Conservation (phyloP, 2,113 vertebrate genomes). For the Paradoxurus hermaphroditus region DNA sequence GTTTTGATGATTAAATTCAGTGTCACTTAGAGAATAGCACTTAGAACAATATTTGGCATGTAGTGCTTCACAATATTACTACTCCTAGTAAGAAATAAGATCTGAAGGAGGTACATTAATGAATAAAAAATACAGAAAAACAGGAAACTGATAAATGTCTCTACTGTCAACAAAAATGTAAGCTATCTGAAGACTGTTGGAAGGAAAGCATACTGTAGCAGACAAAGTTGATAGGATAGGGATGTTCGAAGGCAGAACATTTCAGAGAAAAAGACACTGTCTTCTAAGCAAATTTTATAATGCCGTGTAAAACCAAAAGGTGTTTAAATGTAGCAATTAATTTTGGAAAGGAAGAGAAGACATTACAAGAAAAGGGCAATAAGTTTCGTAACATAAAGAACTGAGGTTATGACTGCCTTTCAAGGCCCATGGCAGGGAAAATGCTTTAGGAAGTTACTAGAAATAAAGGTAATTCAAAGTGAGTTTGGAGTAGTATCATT, state of each 20-base stretch:
- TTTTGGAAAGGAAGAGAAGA: background rate
- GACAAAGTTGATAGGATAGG: background rate
- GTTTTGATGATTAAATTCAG: background rate
- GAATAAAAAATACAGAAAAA: background rate
- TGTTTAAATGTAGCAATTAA: background rate
- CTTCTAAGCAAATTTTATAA: constrained; percentile 28
- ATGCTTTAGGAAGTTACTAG: background rate
- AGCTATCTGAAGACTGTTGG: background rate
- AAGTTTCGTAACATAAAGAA: background rate
- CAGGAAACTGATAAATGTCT: background rate
- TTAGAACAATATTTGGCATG: background rate
- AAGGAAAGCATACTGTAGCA: background rate
- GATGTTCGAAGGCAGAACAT: background rate
- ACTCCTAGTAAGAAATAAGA: background rate
- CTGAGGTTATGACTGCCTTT: background rate
- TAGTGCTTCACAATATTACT: background rate
- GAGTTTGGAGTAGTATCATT: background rate
- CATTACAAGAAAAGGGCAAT: background rate
- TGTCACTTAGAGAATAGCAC: background rate
- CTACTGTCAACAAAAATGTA: no score
- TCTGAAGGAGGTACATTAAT: background rate
- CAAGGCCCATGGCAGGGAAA: background rate
- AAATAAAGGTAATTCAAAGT: background rate
- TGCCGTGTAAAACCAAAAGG: background rate
- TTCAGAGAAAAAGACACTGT: background rate